Conservation (phyloP, 2,888 invertebrate species). For the Drosophila subquinaria region DNA sequence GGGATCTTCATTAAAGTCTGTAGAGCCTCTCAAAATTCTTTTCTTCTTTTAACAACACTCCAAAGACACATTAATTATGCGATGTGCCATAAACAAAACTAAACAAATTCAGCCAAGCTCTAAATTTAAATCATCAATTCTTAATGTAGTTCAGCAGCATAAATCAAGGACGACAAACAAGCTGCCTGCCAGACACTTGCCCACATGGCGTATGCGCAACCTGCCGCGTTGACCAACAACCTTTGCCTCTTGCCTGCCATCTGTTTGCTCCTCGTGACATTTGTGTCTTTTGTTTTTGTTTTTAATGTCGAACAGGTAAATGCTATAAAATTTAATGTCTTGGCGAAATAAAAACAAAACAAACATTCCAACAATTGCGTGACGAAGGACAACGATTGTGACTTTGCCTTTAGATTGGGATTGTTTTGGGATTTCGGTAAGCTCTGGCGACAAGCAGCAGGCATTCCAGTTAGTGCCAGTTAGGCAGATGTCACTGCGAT, state of each 20-base stretch:
- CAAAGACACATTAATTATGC: conserved; percentile 47
- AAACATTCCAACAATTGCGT: conserved; percentile 52
- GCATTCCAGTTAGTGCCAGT: conserved; percentile 29
- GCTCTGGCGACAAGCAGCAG: conserved; percentile 27
- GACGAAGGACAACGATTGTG: conserved; percentile 52
- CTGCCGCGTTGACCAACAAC: conserved; percentile 43
- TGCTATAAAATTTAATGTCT: conserved; percentile 76
- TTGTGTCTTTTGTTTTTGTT: conserved; percentile 76
- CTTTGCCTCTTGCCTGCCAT: conserved; percentile 33
- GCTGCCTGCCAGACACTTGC: conserved; percentile 6
- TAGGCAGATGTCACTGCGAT: conserved; percentile 73
- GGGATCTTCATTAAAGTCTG: not conserved
- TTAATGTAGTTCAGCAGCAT: conserved; percentile 61
- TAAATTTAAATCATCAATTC: conserved; percentile 69
- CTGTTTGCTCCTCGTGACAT: conserved; percentile 47
- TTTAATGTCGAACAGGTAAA: conserved; percentile 67
- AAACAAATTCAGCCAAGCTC: conserved; percentile 33
- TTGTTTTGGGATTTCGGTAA: conserved; percentile 19
- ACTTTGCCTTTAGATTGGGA: conserved; percentile 39
- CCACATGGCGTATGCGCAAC: conserved; percentile 50
- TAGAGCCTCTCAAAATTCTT: not conserved
- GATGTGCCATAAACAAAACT: conserved; percentile 41
- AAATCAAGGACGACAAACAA: conserved; percentile 63
- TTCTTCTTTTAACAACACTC: conserved; percentile 29
- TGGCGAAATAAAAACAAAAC: conserved; percentile 19